Evolutionary conservation across 2,797 vertebrate genomes (phyloP).

Genomic region (Urophycis tenuis): DNA sequence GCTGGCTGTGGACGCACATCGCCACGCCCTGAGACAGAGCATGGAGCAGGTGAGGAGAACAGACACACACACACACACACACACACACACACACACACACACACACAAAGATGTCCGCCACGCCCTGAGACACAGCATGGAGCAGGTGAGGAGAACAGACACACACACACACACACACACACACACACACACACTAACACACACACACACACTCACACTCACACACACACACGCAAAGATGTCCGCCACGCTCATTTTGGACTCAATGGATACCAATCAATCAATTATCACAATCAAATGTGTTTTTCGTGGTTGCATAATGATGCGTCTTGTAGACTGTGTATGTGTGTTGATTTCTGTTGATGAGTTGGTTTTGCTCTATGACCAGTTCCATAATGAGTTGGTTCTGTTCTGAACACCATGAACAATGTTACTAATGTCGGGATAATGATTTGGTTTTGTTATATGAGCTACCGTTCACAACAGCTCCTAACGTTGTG

Average conservation of each 20-base stretch:
- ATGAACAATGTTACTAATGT: not conserved
- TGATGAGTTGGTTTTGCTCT: not conserved
- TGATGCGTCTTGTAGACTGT: too few relatives aligned
- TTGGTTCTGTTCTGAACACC: not conserved
- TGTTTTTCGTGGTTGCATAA: too few relatives aligned
- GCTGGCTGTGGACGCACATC: slow-evolving; percentile 66
- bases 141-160: slow-evolving; percentile 68
- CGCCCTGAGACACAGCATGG: slow-evolving; percentile 69
- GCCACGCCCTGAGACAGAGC: slow-evolving; percentile 71
- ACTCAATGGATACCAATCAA: not conserved
- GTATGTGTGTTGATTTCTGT: not conserved
- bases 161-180: not conserved
- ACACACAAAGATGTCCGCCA: not conserved
- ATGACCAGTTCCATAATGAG: not conserved
- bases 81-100: too few relatives aligned
- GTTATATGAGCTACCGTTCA: too few relatives aligned
- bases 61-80: not conserved
- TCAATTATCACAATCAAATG: not conserved
- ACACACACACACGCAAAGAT: not conserved
- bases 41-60: slow-evolving; percentile 74
- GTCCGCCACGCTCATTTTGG: not conserved
- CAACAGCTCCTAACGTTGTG: not conserved
- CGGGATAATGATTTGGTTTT: not conserved
- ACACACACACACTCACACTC: too few relatives aligned
- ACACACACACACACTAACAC: too few relatives aligned